Base-by-base conservation (phyloP, 2,888 invertebrate species). In the Atrina japonica region DNA sequence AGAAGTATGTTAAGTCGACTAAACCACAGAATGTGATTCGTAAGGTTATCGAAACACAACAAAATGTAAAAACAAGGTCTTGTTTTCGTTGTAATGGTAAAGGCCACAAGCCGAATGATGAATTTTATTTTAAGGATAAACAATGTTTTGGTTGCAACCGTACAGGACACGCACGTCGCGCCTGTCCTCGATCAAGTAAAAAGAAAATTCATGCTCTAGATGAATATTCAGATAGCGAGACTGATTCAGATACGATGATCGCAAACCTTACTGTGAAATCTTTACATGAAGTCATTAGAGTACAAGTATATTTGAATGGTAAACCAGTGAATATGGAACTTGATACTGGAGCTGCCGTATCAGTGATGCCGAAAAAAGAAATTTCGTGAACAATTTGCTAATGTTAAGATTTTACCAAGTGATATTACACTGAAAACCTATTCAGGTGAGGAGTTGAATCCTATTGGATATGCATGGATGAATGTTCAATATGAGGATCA, bases 71-170 rank as follows among this genome's bases (percentile, higher is more conserved):
- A 18, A n/a, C 1, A 23, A 27, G 29, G 14, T 30, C 29, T 9
- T 63, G 61, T 18, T 63, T 49, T 30, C 61, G 61, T 3, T 63
- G 61, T 63, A 14, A 41, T 49, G n/a, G 35, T 11, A 25, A 18
- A n/a, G 49, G 49, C 16, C 47, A 61, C 29, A 27, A 49, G 3
- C 27, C 49, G 14, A n/a, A n/a, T n/a, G 30, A 49, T 16, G 40
- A 49, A 6, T 63, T 30, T 21, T 50, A 49, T 27, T 50, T 35
- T 18, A 50, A 21, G n/a, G 27, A 25, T 9, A 47, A 61, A 25
- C 7, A 16, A 16, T 45, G 45, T n/a, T 30, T 27, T 16, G 30
- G 25, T 7, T 63, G 50, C 30, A 49, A 30, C 1, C 21, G 30
- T 18, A 50, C 23, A 40, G 61, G 61, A 6, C 49, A 61, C 23